These are phyloP conservation scores for Orius insidiosus DNA, from an alignment of 1,140 invertebrate genomes.

Conservation along the genomic window DNA sequence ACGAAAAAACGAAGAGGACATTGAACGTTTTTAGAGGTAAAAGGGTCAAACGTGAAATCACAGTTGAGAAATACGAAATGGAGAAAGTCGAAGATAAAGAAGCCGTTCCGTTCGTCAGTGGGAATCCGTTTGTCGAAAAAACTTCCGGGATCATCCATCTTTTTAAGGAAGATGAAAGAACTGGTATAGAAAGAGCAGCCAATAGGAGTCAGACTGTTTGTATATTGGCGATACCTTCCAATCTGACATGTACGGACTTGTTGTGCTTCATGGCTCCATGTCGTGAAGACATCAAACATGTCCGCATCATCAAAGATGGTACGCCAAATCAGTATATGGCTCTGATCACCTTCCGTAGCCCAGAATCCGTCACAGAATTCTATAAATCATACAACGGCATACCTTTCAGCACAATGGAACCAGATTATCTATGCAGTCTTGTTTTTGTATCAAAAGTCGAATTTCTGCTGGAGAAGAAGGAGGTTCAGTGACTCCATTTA, in stretches of 20 bases:
- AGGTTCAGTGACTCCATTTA: slow-evolving; percentile 42
- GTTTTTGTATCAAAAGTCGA: slow-evolving; percentile 92
- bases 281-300: slow-evolving; percentile 72
- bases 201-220: slow-evolving; percentile 73
- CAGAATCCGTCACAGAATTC: slow-evolving; percentile 75
- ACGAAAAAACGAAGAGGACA: slow-evolving; percentile 3
- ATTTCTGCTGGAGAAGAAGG: slow-evolving; percentile 47
- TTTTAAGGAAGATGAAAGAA: slow-evolving; percentile 77
- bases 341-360: slow-evolving; percentile 60
- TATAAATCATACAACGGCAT: slow-evolving; percentile 83
- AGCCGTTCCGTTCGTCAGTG: slow-evolving; percentile 69
- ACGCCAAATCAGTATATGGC: slow-evolving; percentile 94
- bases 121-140: slow-evolving; percentile 92
- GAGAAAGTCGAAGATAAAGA: slow-evolving; percentile 19
- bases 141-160: slow-evolving; percentile 92
- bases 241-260: slow-evolving; percentile 83
- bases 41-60: slow-evolving; percentile 39
- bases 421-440: slow-evolving; percentile 73
- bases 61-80: slow-evolving; percentile 33
- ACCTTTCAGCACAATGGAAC: slow-evolving; percentile 84
- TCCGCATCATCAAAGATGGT: slow-evolving; percentile 74
- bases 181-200: slow-evolving; percentile 27
- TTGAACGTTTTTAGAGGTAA: slow-evolving; percentile 27
- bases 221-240: slow-evolving; percentile 80
- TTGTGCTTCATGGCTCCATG: slow-evolving; percentile 89